These are phyloP conservation scores for Dryoscopus gambensis DNA, from an alignment of 2,113 vertebrate genomes.

Conservation along the genomic window DNA sequence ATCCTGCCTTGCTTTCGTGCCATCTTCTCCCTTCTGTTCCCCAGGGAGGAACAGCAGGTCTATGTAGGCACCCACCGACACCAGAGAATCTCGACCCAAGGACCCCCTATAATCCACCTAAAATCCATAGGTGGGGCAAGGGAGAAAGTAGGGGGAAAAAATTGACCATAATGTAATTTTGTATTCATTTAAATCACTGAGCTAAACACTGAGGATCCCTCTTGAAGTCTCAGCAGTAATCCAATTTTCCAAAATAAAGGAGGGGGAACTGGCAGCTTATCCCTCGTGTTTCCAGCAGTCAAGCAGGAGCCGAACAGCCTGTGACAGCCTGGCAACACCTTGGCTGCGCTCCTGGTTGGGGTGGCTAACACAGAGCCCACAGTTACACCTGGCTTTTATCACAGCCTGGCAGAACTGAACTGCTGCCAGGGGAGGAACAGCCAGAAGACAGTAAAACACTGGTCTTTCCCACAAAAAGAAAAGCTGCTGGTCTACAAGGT, in stretches of 20 bases:
- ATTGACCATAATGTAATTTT: not conserved
- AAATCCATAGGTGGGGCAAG: not conserved
- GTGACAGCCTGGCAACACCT: not conserved
- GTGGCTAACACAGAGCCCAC: not conserved
- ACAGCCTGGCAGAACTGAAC: not conserved
- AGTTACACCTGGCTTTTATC: not conserved
- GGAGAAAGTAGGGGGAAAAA: not conserved
- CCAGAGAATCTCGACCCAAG: not conserved
- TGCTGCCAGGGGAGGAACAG: not conserved
- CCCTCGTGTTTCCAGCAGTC: not conserved
- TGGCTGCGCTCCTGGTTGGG: accelerated
- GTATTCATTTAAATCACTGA: not conserved
- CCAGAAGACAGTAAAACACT: not conserved
- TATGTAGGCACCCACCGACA: not conserved
- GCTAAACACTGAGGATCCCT: not conserved
- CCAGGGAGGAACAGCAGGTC: accelerated
- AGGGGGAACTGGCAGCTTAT: not conserved
- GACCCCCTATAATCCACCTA: not conserved
- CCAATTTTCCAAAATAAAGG: not conserved
- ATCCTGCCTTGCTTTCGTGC: not conserved
- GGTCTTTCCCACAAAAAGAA: not conserved
- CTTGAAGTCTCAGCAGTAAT: not conserved
- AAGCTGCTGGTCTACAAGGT: not conserved
- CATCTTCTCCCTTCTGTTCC: not conserved
- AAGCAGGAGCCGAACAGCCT: not conserved